Evolutionary conservation across 2,113 vertebrate species (phyloP).

Genomic region (Glaucomys volans): DNA sequence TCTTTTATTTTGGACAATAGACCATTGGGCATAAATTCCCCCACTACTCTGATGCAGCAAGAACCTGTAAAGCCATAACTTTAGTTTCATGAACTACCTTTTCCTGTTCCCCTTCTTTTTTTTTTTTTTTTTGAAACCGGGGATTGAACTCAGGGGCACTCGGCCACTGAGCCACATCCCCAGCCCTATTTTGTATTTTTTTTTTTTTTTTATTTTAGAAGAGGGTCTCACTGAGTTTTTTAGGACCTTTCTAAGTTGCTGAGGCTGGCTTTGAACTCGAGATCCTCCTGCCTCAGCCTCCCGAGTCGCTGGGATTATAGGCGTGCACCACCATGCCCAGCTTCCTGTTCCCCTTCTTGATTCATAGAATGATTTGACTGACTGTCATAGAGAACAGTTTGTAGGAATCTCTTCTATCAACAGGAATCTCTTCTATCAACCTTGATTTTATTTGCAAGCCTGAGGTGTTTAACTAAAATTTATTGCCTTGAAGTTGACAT

Average conservation of each 20-base stretch:
- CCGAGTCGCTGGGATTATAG: too few relatives aligned
- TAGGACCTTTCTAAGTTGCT: too few relatives aligned
- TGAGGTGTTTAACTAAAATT: background rate
- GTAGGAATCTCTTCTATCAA: background rate
- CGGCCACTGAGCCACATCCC: too few relatives aligned
- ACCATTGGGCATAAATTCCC: background rate
- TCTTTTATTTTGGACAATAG: background rate
- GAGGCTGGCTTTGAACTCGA: too few relatives aligned
- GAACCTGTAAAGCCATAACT: background rate
- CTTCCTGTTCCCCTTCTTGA: background rate
- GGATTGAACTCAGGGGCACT: too few relatives aligned
- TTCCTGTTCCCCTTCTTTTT: background rate
- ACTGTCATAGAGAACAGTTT: background rate
- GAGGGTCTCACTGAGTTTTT: too few relatives aligned
- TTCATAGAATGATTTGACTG: background rate
- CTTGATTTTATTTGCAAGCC: conserved; percentile 34
- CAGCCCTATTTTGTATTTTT: too few relatives aligned
- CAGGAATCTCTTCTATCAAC: background rate
- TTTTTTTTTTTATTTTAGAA: too few relatives aligned
- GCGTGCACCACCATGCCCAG: too few relatives aligned
- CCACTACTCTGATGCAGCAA: background rate
- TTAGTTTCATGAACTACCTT: background rate
- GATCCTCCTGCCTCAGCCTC: too few relatives aligned
- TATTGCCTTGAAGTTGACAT: background rate
- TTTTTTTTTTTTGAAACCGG: too few relatives aligned